phyloP scores from a whole-genome alignment of 2,888 invertebrate genomes.

The Amblyteles armatorius region DNA sequence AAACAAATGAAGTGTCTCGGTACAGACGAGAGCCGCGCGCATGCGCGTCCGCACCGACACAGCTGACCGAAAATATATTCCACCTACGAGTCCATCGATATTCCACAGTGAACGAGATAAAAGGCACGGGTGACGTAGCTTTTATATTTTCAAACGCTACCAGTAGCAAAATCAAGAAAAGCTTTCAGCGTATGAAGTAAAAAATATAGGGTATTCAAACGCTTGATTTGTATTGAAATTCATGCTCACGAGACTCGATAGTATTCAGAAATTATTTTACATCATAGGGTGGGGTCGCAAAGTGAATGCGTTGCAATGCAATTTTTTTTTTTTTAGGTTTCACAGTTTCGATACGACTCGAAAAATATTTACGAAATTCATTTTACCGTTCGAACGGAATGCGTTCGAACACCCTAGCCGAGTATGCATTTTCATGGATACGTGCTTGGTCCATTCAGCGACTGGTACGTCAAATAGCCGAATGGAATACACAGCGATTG shows the following conservation, averaged over 20 bases:
- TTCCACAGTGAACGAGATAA: constrained; percentile 11
- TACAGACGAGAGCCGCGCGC: not conserved
- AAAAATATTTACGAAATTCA: no score
- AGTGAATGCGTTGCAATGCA: not conserved
- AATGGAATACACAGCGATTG: not conserved
- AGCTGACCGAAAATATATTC: not conserved
- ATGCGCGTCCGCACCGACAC: not conserved
- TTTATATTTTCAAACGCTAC: not conserved
- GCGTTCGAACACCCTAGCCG: not conserved
- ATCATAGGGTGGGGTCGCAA: not conserved
- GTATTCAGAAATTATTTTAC: not conserved
- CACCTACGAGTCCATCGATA: not conserved
- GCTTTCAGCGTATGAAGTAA: constrained; percentile 8
- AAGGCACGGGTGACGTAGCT: not conserved
- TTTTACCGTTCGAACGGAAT: no score
- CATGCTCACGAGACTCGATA: not conserved
- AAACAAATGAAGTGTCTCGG: no score
- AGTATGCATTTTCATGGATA: not conserved
- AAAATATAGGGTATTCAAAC: not conserved
- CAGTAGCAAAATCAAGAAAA: constrained; percentile 12
- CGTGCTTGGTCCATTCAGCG: not conserved
- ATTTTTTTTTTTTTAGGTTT: no score
- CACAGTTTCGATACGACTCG: no score
- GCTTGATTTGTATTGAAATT: constrained; percentile 6
- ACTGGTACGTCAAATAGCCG: not conserved